These are phyloP conservation scores for Caenorhabditis imperialis DNA, from an alignment of 2,888 invertebrate species.

Conservation along the genomic window DNA sequence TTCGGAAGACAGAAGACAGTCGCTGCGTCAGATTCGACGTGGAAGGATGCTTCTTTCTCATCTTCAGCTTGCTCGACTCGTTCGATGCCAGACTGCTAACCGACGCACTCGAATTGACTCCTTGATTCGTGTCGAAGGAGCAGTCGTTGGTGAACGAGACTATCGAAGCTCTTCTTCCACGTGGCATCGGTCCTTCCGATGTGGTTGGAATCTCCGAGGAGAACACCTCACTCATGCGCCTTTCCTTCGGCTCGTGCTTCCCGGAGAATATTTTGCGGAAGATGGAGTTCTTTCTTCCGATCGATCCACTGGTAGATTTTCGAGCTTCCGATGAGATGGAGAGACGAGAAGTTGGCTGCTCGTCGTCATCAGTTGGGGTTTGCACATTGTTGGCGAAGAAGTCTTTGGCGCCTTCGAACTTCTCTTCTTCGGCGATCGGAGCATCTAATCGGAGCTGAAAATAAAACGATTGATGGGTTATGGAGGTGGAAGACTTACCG, in stretches of 20 bases:
- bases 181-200: background rate
- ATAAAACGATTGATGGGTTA: background rate
- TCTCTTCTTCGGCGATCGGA: conserved; percentile 23
- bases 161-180: conserved; percentile 27
- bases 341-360: conserved; percentile 25
- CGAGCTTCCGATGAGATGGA: conserved; percentile 29
- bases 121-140: conserved; percentile 1
- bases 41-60: conserved; percentile 45
- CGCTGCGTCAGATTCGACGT: conserved; percentile 42
- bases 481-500: background rate
- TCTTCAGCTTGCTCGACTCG: conserved; percentile 36
- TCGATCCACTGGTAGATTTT: background rate
- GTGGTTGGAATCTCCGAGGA: background rate
- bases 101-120: conserved; percentile 10
- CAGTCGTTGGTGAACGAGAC: conserved; percentile 37
- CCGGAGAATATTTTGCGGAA: conserved; percentile 36
- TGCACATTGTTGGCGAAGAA: conserved; percentile 30
- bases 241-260: conserved; percentile 18
- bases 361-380: conserved; percentile 21
- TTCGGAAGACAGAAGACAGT: conserved; percentile 41
- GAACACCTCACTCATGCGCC: conserved; percentile 39
- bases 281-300: conserved; percentile 39
- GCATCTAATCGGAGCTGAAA: conserved; percentile 17
- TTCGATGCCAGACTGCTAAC: conserved; percentile 21
- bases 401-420: conserved; percentile 34